Conservation (phyloP, 2,888 invertebrate species). For the Tipula unca region DNA sequence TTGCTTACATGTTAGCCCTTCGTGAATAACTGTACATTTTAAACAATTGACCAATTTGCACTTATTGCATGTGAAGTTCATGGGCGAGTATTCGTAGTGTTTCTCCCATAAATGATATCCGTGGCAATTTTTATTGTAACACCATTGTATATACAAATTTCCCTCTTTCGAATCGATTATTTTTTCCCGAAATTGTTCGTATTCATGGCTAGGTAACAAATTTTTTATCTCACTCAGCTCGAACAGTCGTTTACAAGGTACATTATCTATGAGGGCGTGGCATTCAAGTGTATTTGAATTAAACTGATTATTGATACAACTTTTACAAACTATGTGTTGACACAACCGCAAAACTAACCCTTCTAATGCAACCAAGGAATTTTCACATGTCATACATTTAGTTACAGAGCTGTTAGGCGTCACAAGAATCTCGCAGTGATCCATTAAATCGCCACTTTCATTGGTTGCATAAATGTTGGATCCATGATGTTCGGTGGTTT, state of each 20-base stretch:
- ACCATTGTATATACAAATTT: not conserved
- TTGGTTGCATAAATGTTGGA: not conserved
- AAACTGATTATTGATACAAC: not conserved
- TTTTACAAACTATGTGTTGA: not conserved
- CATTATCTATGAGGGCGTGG: not conserved
- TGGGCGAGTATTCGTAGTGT: not conserved
- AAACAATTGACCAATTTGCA: not conserved
- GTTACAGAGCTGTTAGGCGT: not conserved
- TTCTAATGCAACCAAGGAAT: not conserved
- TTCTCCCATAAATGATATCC: not conserved
- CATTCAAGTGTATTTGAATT: not conserved
- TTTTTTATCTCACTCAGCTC: not conserved
- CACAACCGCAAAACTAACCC: not conserved
- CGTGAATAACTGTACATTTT: not conserved
- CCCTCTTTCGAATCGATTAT: not conserved
- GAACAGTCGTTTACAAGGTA: not conserved
- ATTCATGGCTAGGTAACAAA: not conserved
- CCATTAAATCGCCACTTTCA: not conserved
- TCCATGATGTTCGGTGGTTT: not conserved
- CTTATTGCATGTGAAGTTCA: not conserved
- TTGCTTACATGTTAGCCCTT: not conserved
- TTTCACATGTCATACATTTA: not conserved
- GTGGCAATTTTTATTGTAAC: not conserved
- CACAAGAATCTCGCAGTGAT: not conserved
- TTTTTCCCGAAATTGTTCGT: not conserved